Base-by-base conservation (phyloP, 2,888 invertebrate genomes). In the Drepana falcataria region DNA sequence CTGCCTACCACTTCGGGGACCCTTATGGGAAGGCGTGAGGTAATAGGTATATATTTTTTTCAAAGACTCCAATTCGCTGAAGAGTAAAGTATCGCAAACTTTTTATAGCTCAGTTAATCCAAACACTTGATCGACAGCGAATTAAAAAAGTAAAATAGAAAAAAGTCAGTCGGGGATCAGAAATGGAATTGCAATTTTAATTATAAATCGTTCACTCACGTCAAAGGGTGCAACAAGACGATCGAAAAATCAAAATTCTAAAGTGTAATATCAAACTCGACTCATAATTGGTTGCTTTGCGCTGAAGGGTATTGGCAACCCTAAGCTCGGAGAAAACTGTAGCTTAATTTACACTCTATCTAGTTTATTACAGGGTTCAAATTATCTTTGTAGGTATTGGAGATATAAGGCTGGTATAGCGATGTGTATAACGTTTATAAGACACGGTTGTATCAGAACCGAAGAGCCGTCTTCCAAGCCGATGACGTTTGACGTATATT, bases 401-500 rank as follows among this genome's bases (percentile, higher is more conserved):
- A 62, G 69, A 63, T 55, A 74, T 79, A 84, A 80, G 83, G 73
- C 66, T 68, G 71, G 63, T 71, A 67, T 75, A 73, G 66, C 77
- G 71, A 77, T 71, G 71, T 68, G 63, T 79, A 79, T 83, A 83
- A 81, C 88, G 87, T 89, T 88, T 88, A 89, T 88, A 90, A 88
- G 86, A 82, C 80, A 81, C 64, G 79, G 79, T 70, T 81, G 79
- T 87, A 90, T 87, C 87, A 87, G 77, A 86, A 86, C 87, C 87
- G 83, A 85, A 83, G 84, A 80, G 82, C 88, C 68, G 85, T 90
- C 88, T 90, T 87, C 83, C 83, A 84, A 73, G 71, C 84, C 87
- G 87, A 89, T 91, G 91, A 90, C 88, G 90, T 90, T 90, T 90
- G 91, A 91, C 85, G 89, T 83, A 79, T 76, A 81, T 81, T 85